Evolutionary conservation across 2,888 invertebrate species (phyloP).

Genomic region (Eristalis pertinax): DNA sequence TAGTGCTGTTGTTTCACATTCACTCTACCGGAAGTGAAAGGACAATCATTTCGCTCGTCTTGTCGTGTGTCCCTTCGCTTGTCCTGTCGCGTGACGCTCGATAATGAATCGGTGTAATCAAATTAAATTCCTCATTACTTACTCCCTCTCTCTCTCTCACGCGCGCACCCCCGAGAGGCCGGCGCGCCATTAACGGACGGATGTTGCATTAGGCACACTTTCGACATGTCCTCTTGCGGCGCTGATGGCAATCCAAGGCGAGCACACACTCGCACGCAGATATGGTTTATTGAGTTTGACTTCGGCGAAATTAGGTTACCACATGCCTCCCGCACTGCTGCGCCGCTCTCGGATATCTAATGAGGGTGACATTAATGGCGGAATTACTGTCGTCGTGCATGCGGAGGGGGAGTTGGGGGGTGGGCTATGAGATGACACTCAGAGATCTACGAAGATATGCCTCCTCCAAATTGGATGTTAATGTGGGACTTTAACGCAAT

Average conservation of each 20-base stretch:
- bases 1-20: background rate
- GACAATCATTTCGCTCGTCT: constrained; percentile 8
- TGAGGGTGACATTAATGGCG: constrained; percentile 61
- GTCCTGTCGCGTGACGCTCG: constrained; percentile 26
- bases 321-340: constrained; percentile 33
- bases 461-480: constrained; percentile 57
- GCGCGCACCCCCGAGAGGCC: too few relatives aligned
- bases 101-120: constrained; percentile 70
- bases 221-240: background rate
- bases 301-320: constrained; percentile 59
- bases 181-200: background rate
- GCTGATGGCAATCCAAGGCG: constrained; percentile 25
- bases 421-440: background rate
- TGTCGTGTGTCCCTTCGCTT: constrained; percentile 1
- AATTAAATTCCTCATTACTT: constrained; percentile 64
- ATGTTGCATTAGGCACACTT: constrained; percentile 34
- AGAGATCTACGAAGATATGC: constrained; percentile 5
- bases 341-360: constrained; percentile 35
- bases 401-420: background rate
- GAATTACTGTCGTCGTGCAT: constrained; percentile 45
- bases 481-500: constrained; percentile 53
- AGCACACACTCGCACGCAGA: constrained; percentile 20
- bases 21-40: constrained; percentile 13
- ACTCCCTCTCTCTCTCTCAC: too few relatives aligned
- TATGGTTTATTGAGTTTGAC: constrained; percentile 63